These are phyloP conservation scores for Calliphora vomitoria DNA, from an alignment of 2,888 invertebrate species.

Conservation along the genomic window DNA sequence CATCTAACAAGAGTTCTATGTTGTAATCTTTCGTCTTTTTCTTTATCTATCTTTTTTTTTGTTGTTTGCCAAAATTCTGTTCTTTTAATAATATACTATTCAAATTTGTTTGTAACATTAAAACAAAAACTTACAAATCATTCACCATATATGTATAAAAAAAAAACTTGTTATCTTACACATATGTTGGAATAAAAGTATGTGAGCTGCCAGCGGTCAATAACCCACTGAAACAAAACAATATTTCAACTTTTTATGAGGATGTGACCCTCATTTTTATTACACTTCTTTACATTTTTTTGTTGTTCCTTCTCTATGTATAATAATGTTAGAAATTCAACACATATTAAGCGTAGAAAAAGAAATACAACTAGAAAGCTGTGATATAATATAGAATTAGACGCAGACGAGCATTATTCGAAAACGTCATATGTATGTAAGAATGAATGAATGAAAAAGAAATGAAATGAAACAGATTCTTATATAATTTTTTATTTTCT, in stretches of 20 bases:
- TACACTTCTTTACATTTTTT: constrained; percentile 9
- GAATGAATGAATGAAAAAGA: not conserved
- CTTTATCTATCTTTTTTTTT: not conserved
- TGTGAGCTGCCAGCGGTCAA: constrained; percentile 18
- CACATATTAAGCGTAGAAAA: not conserved
- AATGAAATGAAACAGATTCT: not conserved
- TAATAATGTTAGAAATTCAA: constrained; percentile 16
- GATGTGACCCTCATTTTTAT: constrained; percentile 51
- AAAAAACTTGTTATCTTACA: constrained; percentile 27
- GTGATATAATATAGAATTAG: constrained; percentile 9
- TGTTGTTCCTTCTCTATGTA: not conserved
- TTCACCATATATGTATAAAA: not conserved
- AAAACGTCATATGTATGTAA: not conserved
- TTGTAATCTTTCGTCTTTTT: not conserved
- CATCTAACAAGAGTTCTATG: not conserved
- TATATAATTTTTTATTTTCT: constrained; percentile 6
- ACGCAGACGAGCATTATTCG: not conserved
- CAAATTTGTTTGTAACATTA: constrained; percentile 2
- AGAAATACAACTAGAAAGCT: constrained; percentile 1
- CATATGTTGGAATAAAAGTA: not conserved
- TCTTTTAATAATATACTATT: not conserved
- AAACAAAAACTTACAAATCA: constrained; percentile 5
- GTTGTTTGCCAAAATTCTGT: not conserved
- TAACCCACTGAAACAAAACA: constrained; percentile 25
- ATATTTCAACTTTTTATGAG: constrained; percentile 45